Evolutionary conservation across 1,140 invertebrate genomes (phyloP).

Genomic region (Rhagoletis zephyria): DNA sequence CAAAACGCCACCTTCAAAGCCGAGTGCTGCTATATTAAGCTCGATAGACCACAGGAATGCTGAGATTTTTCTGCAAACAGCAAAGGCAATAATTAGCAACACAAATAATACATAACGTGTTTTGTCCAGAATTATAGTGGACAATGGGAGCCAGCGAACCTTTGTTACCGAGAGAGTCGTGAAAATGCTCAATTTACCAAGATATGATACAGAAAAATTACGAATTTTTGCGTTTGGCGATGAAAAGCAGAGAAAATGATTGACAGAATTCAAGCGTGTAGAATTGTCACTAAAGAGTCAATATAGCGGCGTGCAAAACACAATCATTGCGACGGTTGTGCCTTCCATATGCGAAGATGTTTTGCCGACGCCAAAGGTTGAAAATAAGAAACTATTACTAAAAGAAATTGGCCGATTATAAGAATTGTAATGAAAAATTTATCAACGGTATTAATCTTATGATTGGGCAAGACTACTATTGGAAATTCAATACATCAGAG

Average conservation of each 20-base stretch:
- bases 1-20: background rate
- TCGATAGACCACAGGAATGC: background rate
- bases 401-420: constrained; percentile 8
- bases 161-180: constrained; percentile 4
- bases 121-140: constrained; percentile 40
- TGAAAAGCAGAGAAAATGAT: background rate
- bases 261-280: constrained; percentile 20
- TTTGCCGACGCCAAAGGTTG: background rate
- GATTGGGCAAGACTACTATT: constrained; percentile 43
- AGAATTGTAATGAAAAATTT: background rate
- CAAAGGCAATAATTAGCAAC: constrained; percentile 34
- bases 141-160: constrained; percentile 42
- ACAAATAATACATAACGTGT: background rate
- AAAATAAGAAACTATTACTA: background rate
- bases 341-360: constrained; percentile 22
- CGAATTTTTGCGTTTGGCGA: too few species aligned
- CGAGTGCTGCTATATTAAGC: background rate
- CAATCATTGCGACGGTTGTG: background rate
- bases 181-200: constrained; percentile 23
- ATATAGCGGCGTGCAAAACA: background rate
- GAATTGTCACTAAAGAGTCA: background rate
- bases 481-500: background rate
- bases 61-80: background rate
- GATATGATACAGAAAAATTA: background rate
- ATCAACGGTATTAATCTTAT: constrained; percentile 18